Conservation (phyloP, 2,888 invertebrate species). For the Adineta ricciae region DNA sequence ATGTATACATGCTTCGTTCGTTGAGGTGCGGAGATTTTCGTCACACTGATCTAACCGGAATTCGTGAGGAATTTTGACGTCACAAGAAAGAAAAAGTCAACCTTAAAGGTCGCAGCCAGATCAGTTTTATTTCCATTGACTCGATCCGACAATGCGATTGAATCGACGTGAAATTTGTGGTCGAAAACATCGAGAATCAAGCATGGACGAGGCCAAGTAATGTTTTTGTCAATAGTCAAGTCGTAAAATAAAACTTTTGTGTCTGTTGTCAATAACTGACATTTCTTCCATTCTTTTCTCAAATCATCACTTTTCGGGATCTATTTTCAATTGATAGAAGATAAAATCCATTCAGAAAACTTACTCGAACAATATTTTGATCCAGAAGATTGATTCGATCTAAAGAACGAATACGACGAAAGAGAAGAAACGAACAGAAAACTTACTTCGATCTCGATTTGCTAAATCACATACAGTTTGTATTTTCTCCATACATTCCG, state of each 20-base stretch:
- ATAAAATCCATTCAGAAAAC: too few species aligned
- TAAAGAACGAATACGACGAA: not conserved
- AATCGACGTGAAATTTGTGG: conserved; percentile 86
- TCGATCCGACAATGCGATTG: conserved; percentile 87
- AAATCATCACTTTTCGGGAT: not conserved
- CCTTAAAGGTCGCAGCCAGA: conserved; percentile 92
- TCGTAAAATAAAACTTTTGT: conserved; percentile 7
- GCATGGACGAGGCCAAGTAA: not conserved
- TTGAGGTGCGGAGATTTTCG: not conserved
- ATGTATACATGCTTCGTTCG: not conserved
- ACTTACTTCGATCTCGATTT: not conserved
- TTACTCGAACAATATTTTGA: conserved; percentile 1
- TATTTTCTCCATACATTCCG: conserved; percentile 82
- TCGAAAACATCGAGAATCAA: conserved; percentile 51
- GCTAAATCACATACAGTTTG: conserved; percentile 66
- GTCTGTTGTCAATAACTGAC: not conserved
- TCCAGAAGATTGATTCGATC: not conserved
- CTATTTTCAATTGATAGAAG: not conserved
- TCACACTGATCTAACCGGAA: not conserved
- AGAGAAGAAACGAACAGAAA: not conserved
- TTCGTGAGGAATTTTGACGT: not conserved
- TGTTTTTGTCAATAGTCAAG: not conserved
- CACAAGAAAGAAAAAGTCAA: not conserved
- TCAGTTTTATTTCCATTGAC: conserved; percentile 93
- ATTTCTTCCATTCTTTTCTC: not conserved